phyloP scores from a whole-genome alignment of 2,113 vertebrate genomes.

The Bubo bubo region DNA sequence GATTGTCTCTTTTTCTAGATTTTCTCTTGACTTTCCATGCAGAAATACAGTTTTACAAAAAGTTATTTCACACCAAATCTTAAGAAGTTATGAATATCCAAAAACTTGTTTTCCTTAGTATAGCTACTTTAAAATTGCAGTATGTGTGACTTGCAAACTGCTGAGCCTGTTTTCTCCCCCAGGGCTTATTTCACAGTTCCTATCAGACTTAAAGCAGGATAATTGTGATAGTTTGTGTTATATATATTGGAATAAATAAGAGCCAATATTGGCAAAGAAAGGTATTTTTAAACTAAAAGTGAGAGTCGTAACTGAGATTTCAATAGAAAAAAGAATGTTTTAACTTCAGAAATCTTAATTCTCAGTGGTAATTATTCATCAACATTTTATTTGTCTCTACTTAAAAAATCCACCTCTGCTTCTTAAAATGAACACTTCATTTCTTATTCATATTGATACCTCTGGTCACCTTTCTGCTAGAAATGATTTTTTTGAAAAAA shows the following conservation, averaged over 20 bases:
- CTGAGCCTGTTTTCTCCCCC: not conserved
- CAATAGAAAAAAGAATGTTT: not conserved
- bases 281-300: not conserved
- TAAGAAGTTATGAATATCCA: not conserved
- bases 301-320: not conserved
- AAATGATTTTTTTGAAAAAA: not conserved
- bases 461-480: not conserved
- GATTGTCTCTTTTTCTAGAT: not conserved
- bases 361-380: not conserved
- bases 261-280: rapidly evolving
- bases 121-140: not conserved
- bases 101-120: not conserved
- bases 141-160: not conserved
- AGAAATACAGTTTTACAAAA: not conserved
- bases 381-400: not conserved
- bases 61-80: not conserved
- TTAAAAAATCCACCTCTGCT: not conserved
- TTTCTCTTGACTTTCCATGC: not conserved
- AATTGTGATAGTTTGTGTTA: not conserved
- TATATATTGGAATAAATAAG: not conserved
- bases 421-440: not conserved
- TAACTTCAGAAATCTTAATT: not conserved
- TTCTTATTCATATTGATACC: not conserved
- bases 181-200: not conserved
- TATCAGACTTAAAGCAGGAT: not conserved